Evolutionary conservation across 2,888 invertebrate genomes (phyloP), one percentile per base, ranked within the genome.

Genomic region (Limnephilus rhombicus): DNA sequence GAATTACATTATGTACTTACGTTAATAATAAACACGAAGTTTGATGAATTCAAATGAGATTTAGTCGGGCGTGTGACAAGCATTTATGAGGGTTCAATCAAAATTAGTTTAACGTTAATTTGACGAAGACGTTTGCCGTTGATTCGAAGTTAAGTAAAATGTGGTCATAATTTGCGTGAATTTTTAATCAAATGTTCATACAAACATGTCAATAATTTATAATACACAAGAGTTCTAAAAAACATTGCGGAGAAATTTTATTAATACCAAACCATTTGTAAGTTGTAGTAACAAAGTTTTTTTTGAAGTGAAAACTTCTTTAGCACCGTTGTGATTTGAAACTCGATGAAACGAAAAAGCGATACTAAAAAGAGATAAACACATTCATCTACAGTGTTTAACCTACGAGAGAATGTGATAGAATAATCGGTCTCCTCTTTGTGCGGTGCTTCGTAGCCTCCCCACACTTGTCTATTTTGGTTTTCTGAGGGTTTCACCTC

Each of bases 41-140:
- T 45, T 86, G 86, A 86, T 86, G 86, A 86, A 86, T 86, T 29
- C n/a, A 34, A 49, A 45, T 45, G n/a, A 86, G 86, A 86, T 86
- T 86, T 86, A 86, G 15, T 34, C 37, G 29, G 0, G 86, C 41
- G 37, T 29, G 15, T 49, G 86, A 86, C 86, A 86, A 37, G 45
- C 86, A 12, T 85, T 85, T 85, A 85, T 11, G 85, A 41, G 45
- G 86, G 86, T n/a, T 45, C 86, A 86, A 86, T 86, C 13, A 49
- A 86, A 86, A 86, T 86, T 86, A 86, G 86, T 45, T 86, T 45
- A 86, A 29, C 29, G 45, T 86, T 45, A 86, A 45, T 86, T 45
- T 86, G 5, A 86, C 37, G 29, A n/a, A 37, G 49, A 29, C n/a
- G n/a, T 68, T 68, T 68, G 24, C 24, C 24, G 68, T n/a, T 68